phyloP scores from a whole-genome alignment of 2,888 invertebrate species.

The Phrixothrix hirtus region DNA sequence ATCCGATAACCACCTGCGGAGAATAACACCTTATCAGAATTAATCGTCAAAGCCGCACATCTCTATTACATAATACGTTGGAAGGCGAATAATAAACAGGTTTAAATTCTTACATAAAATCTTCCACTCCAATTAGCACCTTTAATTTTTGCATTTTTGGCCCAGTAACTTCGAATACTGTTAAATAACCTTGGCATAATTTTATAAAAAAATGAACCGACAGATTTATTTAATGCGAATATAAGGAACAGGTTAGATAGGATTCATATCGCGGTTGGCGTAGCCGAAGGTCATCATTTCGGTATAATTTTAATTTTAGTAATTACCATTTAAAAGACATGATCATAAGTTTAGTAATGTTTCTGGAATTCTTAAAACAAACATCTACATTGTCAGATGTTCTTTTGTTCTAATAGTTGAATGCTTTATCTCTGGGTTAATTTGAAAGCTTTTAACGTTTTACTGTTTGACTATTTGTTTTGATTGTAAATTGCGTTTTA shows the following conservation, averaged over 20 bases:
- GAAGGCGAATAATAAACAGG: constrained; percentile 7
- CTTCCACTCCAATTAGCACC: neutral
- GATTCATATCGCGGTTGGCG: too few relatives aligned
- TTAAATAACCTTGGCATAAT: constrained; percentile 16
- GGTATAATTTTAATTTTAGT: constrained; percentile 2
- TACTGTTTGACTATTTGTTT: too few relatives aligned
- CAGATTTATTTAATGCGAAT: neutral
- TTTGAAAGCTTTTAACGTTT: neutral
- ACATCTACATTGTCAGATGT: constrained; percentile 2
- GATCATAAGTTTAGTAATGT: constrained; percentile 8
- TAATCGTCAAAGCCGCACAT: constrained; percentile 7
- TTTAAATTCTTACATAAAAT: neutral
- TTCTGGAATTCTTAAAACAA: constrained; percentile 5
- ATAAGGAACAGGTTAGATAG: constrained; percentile 2
- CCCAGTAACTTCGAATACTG: constrained; percentile 1
- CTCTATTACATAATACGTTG: constrained; percentile 1
- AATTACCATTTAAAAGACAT: constrained; percentile 13
- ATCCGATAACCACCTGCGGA: constrained; percentile 10
- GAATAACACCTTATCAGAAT: constrained; percentile 10
- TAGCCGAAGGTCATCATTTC: too few relatives aligned
- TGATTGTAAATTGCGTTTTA: too few relatives aligned
- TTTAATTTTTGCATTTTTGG: neutral
- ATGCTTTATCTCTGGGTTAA: neutral
- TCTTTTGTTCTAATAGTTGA: neutral
- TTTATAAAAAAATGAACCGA: neutral